Conservation (phyloP, 2,113 vertebrate species). For the Orthonyx spaldingii region DNA sequence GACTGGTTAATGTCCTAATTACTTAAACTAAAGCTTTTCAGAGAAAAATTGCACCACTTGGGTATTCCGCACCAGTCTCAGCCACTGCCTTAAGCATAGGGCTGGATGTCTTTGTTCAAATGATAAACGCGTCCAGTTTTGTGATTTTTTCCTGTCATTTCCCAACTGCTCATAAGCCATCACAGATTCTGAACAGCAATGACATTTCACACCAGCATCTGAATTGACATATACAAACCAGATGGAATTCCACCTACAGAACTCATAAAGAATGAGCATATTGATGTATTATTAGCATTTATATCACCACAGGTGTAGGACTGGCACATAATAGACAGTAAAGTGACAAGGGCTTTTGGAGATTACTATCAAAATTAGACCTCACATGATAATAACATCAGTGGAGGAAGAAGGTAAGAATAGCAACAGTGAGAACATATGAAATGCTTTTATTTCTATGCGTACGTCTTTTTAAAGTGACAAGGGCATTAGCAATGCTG, state of each 20-base stretch:
- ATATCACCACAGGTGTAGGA: constrained; percentile 34
- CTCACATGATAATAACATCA: constrained; percentile 10
- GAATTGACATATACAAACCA: constrained; percentile 15
- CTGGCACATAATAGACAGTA: constrained; percentile 36
- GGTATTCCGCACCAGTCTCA: neutral
- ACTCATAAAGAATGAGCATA: constrained; percentile 9
- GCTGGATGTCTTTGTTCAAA: neutral
- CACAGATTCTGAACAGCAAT: constrained; percentile 10
- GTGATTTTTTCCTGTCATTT: neutral
- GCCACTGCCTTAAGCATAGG: neutral
- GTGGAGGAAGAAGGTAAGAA: neutral
- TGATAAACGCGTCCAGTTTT: neutral
- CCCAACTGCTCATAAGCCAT: neutral
- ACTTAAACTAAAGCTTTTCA: neutral
- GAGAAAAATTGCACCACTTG: neutral
- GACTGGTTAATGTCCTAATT: neutral
- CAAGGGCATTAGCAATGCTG: neutral
- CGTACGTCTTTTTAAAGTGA: neutral
- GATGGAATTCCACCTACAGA: constrained; percentile 54
- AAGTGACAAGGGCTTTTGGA: constrained; percentile 29
- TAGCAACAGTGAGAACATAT: neutral
- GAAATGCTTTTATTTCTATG: neutral
- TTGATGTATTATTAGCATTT: constrained; percentile 40
- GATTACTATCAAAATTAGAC: neutral
- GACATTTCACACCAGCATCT: constrained; percentile 1